Evolutionary conservation across 64 coral and sea anemone genomes (phyloP).

Genomic region (Montipora efflorescens): DNA sequence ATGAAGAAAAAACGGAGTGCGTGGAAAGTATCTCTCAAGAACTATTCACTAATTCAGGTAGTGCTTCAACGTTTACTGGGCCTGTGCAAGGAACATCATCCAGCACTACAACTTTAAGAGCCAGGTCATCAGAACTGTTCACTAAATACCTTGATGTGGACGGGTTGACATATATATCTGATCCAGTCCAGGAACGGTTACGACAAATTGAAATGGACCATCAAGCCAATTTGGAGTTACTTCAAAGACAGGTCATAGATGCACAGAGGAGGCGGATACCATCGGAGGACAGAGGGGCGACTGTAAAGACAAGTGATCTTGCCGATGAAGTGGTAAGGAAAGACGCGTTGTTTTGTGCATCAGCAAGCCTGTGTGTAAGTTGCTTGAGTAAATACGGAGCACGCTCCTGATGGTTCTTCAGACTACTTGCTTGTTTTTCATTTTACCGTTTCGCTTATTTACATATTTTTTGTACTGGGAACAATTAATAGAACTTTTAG

Average conservation of each 20-base stretch:
- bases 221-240: conserved; percentile 70
- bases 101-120: conserved; percentile 4
- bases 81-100: background rate
- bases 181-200: conserved; percentile 89
- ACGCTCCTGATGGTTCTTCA: too few species aligned
- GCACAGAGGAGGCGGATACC: conserved; percentile 38
- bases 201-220: conserved; percentile 78
- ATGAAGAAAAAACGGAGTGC: conserved; percentile 20
- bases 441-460: too few species aligned
- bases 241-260: conserved; percentile 73
- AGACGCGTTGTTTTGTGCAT: background rate
- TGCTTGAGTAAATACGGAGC: too few species aligned
- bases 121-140: conserved; percentile 27
- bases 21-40: background rate
- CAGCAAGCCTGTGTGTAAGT: too few species aligned
- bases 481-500: too few species aligned
- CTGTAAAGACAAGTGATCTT: conserved; percentile 62
- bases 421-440: too few species aligned
- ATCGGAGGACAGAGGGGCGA: conserved; percentile 32
- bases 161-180: conserved; percentile 76
- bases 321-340: conserved; percentile 81
- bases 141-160: conserved; percentile 86
- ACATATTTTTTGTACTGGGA: too few species aligned
- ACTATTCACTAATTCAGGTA: background rate
- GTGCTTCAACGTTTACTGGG: conserved; percentile 12